Conservation (phyloP, 2,113 vertebrate genomes). For the Microcebus tavaratra region DNA sequence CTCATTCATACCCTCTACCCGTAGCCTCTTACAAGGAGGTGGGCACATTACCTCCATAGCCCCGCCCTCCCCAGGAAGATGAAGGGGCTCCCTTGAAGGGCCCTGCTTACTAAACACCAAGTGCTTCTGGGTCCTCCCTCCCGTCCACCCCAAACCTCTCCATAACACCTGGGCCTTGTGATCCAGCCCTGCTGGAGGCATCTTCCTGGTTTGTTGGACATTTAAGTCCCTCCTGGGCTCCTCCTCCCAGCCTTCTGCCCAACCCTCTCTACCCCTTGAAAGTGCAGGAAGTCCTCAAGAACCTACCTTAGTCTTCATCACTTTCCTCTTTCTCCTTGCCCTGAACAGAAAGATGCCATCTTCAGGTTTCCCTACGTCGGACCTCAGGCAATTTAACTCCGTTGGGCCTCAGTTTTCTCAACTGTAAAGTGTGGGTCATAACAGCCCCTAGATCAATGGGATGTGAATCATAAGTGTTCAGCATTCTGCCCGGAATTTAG, state of each 20-base stretch:
- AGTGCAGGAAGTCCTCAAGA: not conserved
- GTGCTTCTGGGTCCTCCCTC: not conserved
- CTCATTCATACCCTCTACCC: not conserved
- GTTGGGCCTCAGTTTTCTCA: not conserved
- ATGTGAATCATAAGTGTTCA: not conserved
- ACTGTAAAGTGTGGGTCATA: not conserved
- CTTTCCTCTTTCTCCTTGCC: not conserved
- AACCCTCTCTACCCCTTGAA: not conserved
- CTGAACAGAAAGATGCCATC: not conserved
- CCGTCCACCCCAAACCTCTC: not conserved
- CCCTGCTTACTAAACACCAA: not conserved
- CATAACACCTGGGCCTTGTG: not conserved
- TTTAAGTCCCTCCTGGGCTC: not conserved
- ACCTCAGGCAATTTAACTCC: not conserved
- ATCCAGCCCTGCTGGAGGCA: not conserved
- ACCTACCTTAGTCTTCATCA: not conserved
- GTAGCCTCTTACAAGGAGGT: not conserved
- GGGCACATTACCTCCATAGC: accelerated
- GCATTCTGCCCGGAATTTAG: not conserved
- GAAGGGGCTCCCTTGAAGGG: not conserved
- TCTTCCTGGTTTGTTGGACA: too few relatives aligned
- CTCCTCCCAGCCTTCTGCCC: not conserved
- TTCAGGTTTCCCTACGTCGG: accelerated
- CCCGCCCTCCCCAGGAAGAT: accelerated
- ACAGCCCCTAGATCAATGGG: not conserved